Evolutionary conservation across 2,888 invertebrate species (phyloP), one percentile per base, ranked within the genome.

Genomic region (Xylota sylvarum): DNA sequence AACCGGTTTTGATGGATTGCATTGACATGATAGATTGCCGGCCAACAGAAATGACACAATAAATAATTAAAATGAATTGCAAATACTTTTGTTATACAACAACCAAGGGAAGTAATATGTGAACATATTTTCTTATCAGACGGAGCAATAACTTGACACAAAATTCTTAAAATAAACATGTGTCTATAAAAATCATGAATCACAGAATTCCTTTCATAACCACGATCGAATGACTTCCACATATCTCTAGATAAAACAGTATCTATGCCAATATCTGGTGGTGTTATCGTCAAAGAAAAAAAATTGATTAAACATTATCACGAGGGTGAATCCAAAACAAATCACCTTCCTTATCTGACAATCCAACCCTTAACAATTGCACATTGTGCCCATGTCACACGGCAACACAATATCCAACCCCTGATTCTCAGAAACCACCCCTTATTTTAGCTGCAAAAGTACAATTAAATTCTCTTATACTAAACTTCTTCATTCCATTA

Each of bases 401-500:
- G 82, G 82, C 78, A 83, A 78, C 83, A 55, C 78, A 60, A 37
- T 46, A 23, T n/a, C 9, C 58, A 37, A 37, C 77, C 50, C 46
- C 12, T 48, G 23, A 14, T 40, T 55, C 32, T 50, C 14, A 40
- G 19, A 35, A 60, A 52, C 17, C 74, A 65, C 70, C 80, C 65
- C 81, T 72, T 35, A 58, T 19, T 35, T 23, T n/a, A 50, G 27
- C 72, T 74, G 69, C 56, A 52, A 64, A 35, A 60, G 37, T 43
- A 74, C 46, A 64, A 76, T 56, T 1, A 64, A 69, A 30, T 5
- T 64, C 79, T 70, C 85, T 85, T 85, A 85, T 81, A 85, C 85
- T 52, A n/a, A 23, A 67, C 35, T 76, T 85, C 81, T 76, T 72
- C 58, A 65, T 80, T 52, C 69, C 70, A 73, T 60, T 60, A 46